Conservation (phyloP, 2,888 invertebrate genomes). For the Caenorhabditis imperialis region DNA sequence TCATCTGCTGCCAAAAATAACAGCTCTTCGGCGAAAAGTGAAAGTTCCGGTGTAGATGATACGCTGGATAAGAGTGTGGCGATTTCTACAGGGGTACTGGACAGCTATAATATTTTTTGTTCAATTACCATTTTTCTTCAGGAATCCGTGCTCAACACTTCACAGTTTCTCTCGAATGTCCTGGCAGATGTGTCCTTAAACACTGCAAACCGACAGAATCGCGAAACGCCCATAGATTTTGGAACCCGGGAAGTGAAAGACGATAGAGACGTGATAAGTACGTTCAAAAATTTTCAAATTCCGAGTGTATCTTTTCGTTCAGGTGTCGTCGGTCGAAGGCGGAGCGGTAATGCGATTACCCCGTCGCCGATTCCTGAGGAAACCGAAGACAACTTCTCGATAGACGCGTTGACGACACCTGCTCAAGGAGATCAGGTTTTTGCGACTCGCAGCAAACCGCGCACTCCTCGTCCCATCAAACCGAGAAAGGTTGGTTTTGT, state of each 20-base stretch:
- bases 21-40: too few relatives aligned
- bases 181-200: constrained; percentile 32
- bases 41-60: constrained; percentile 10
- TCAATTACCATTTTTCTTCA: constrained; percentile 5
- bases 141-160: constrained; percentile 11
- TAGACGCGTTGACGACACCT: not conserved
- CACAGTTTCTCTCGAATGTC: constrained; percentile 26
- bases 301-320: not conserved
- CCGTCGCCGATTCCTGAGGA: constrained; percentile 48
- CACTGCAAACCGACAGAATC: constrained; percentile 30
- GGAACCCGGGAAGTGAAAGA: constrained; percentile 28
- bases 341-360: constrained; percentile 22
- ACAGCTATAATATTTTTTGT: not conserved
- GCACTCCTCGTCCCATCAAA: constrained; percentile 10
- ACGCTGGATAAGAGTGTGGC: constrained; percentile 24
- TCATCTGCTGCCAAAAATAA: not conserved
- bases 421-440: constrained; percentile 1
- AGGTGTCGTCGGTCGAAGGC: constrained; percentile 25
- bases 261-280: constrained; percentile 29
- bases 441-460: constrained; percentile 10
- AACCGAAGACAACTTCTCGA: constrained; percentile 25
- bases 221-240: constrained; percentile 45
- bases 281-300: not conserved
- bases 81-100: constrained; percentile 12
- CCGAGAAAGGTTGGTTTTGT: constrained; percentile 19